phyloP scores from a whole-genome alignment of 2,888 invertebrate species.

The Leptinotarsa peninsularis region DNA sequence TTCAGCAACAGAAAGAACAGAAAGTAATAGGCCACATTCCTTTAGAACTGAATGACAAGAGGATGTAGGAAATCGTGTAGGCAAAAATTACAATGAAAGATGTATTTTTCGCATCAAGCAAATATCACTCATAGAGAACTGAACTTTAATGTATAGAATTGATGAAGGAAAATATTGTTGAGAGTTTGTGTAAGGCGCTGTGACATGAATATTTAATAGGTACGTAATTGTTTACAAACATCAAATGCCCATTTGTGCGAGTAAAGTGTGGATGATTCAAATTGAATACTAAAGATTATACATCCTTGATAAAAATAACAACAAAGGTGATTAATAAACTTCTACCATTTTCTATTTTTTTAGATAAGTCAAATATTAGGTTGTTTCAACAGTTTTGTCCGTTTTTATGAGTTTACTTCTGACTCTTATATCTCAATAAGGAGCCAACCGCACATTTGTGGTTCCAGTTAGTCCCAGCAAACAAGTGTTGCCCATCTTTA shows the following conservation, averaged over 20 bases:
- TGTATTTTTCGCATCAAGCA: background rate
- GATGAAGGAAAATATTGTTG: background rate
- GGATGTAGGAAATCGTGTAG: background rate
- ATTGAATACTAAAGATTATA: background rate
- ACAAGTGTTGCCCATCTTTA: no score
- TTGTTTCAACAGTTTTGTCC: no score
- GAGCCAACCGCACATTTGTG: no score
- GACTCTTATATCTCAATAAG: no score
- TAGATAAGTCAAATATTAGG: no score
- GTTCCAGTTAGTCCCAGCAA: no score
- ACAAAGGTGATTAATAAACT: no score
- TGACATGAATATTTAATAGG: slow-evolving; percentile 3
- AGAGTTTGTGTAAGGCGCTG: background rate
- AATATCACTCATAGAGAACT: background rate
- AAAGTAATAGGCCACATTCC: background rate
- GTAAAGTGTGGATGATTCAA: background rate
- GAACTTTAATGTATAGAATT: background rate
- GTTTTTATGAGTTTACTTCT: no score
- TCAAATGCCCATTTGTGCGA: slow-evolving; percentile 4
- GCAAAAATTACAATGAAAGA: background rate
- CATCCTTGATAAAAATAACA: slow-evolving; percentile 6
- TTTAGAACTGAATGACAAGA: no score
- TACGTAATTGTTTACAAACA: slow-evolving; percentile 12
- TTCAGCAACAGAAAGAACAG: background rate
- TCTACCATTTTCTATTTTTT: no score